phyloP scores from a whole-genome alignment of 2,888 invertebrate species.

The Antheraea yamamai region DNA sequence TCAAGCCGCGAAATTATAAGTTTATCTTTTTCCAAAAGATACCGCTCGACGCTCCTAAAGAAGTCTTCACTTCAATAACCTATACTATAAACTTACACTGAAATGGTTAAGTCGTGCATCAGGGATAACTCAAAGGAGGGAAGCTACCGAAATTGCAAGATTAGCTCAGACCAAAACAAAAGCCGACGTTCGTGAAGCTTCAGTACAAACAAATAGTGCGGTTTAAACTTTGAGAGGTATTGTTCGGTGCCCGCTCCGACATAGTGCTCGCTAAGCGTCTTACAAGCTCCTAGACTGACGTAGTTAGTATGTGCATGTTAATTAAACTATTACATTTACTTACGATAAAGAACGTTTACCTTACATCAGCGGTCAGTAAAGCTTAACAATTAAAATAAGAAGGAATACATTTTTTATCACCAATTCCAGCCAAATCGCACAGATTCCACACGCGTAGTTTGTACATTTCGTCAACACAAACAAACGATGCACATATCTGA shows the following conservation, averaged over 20 bases:
- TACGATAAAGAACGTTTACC: not conserved
- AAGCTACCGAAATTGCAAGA: not conserved
- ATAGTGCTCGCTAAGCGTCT: not conserved
- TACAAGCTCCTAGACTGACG: not conserved
- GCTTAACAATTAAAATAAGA: not conserved
- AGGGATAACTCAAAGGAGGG: no score
- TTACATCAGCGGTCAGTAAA: not conserved
- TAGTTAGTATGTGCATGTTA: not conserved
- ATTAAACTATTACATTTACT: not conserved
- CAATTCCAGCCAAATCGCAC: not conserved
- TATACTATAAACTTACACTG: no score
- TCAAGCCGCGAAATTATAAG: no score
- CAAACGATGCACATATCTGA: not conserved
- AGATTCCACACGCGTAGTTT: not conserved
- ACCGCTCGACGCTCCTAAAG: no score
- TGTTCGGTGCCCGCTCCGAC: constrained; percentile 1
- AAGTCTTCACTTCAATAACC: no score
- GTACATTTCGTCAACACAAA: not conserved
- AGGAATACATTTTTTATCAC: not conserved
- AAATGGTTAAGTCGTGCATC: no score
- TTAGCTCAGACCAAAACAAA: not conserved
- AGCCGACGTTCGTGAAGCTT: not conserved
- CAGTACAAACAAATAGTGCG: constrained; percentile 2
- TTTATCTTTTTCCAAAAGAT: no score
- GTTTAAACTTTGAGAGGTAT: not conserved